Base-by-base conservation (phyloP, 92 coral and sea anemone species). In the Epizoanthus rinbou region DNA sequence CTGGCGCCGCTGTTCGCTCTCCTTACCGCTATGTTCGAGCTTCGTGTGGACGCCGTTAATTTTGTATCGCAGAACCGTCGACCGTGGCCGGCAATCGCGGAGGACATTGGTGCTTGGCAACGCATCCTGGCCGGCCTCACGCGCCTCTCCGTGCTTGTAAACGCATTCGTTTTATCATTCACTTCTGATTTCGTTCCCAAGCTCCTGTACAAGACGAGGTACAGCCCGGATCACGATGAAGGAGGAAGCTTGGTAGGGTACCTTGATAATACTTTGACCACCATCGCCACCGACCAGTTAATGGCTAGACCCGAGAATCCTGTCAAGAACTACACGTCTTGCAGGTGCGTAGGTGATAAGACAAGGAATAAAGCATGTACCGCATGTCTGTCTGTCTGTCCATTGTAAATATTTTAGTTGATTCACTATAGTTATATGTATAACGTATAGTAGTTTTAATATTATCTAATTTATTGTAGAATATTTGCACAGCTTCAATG, bases 1-100 rank as follows among this genome's bases (percentile, higher is more conserved):
- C 89, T 96, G 24, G 98, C 94, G 39, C 99, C 99, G 35, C 74
- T 94, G 47, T 94, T 96, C 68, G 95, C 99, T 4, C 89, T 96
- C 64, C 83, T 92, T 52, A 96, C 94, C 82, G 90, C 94, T 43
- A 62, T 96, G 74, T 58, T 86, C 13, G 97, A 96, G 70, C 89
- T 96, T 54, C 93, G 99, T 6, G 89, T 96, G 6, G 99, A 96
- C 86, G 99, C 99, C 54, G 87, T 94, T 79, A 96, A 94, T 91
- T 96, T 96, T 70, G 85, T 96, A 37, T 86, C 90, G 57, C 91
- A 94, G 76, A 90, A 85, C 75, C 90, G 98, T 6, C 96, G 99
- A 8, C 98, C 98, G 15, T 91, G 92, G 66, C 90, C 94, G 6
- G 87, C 81, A 52, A 88, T 93, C 41, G 99, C 97, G 1, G 99